Base-by-base conservation (phyloP, 2,888 invertebrate genomes). In the Lasiommata megera region DNA sequence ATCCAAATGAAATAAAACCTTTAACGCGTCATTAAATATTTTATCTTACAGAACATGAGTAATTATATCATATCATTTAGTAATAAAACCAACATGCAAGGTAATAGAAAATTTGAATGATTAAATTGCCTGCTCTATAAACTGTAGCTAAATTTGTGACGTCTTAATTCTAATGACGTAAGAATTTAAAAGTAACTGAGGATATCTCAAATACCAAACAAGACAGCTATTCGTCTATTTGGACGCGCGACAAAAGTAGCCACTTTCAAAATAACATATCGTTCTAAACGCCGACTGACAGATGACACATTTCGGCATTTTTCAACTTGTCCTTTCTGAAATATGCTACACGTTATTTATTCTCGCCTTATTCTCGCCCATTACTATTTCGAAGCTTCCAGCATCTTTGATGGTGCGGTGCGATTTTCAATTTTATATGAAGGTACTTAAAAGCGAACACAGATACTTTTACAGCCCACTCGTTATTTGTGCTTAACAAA, bases 271-370 rank as follows among this genome's bases (percentile, higher is more conserved):
- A 85, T 86, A 89, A 89, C 88, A 88, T 88, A 89, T 89, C 84
- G 88, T 79, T 87, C 84, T 90, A 89, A 90, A 90, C 83, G 80
- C 84, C 89, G 76, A 88, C 80, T 89, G 90, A 90, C 90, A 90
- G 89, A 84, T 88, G 90, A 90, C 90, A 90, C 89, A 87, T 90
- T 88, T 89, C 84, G 82, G 88, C 88, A 89, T 89, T 88, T 88
- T 85, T 89, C 86, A 88, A 88, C 88, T 88, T 88, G 88, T 88
- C 86, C 79, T 78, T 83, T 82, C 82, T 88, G 84, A 87, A 86
- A 88, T 84, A 88, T 73, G 67, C 67, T 65, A 68, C 69, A 71
- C 68, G 81, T 79, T 79, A 80, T 85, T 84, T 36, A 40, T 53
- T 34, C 53, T 12, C 43, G 43, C 3, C 11, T 12, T 87, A 81